Base-by-base conservation (phyloP, 1,140 invertebrate species). In the Campodea augens region DNA sequence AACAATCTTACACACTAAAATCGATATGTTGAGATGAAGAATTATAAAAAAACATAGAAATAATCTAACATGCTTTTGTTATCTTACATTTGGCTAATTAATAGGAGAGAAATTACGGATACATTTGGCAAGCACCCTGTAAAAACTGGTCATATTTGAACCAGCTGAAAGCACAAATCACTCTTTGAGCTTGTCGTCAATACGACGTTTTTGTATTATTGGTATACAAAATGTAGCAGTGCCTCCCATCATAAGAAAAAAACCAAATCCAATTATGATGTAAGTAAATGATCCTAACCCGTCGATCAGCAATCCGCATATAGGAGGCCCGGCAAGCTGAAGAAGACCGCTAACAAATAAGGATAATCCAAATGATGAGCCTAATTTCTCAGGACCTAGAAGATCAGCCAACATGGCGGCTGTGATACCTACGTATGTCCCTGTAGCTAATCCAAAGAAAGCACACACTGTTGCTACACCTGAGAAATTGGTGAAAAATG, bases 361-460 rank as follows among this genome's bases (percentile, higher is more conserved):
- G 46, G 80, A 82, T 22, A 88, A 82, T 4, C 82, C 82, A 52
- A 85, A 87, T 0, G 81, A 82, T 0, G 80, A 83, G 43, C 81
- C 81, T 2, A 88, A 56, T n/a, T 78, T 66, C 51, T 88, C 82
- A 1, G 76, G 74, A 1, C 83, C 83, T 1, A 88, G 56, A 73
- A 84, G 77, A 58, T 86, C 81, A 0, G 81, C 80, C 78, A 86
- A 82, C 0, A 85, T 80, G 22, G 86, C 74, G 2, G 82, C 81
- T 1, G 81, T 85, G 1, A 86, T 75, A 13, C 83, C 83, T 0
- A 84, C 78, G 55, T 85, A 86, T n/a, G 77, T 72, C n/a, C 83
- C 82, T 0, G 82, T 84, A 5, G 80, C 74, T 3, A 88, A 59
- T 1, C 83, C 83, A 55, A 86, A 86, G 1, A 81, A 54, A 1